A percentile compares a stretch with the other conserved stretches of the same genome.
Conservation (phyloP, 2,797 vertebrate species). For the Fundulus diaphanus region DNA sequence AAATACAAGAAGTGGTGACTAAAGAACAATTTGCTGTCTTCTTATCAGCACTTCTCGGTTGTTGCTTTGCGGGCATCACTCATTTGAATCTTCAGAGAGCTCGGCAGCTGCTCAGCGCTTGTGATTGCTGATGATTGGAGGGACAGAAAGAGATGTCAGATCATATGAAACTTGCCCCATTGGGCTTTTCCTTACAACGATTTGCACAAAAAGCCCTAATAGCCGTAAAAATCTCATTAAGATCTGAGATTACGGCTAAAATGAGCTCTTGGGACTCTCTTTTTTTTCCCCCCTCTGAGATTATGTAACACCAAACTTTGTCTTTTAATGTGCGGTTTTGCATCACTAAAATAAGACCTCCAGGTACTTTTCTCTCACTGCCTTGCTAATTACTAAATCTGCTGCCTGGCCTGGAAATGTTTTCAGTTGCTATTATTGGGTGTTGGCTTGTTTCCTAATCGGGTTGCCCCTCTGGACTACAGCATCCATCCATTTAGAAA, state of each 20-base stretch:
- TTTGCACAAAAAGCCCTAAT: background rate
- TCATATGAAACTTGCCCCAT: background rate
- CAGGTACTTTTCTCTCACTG: conserved; percentile 23
- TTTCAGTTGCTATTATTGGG: conserved; percentile 64
- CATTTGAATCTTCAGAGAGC: background rate
- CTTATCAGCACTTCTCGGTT: background rate
- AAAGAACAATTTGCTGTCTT: background rate
- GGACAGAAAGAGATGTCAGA: background rate
- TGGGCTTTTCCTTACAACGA: background rate
- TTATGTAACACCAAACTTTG: background rate
- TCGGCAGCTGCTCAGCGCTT: background rate
- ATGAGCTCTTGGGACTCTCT: background rate
- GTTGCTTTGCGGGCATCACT: background rate
- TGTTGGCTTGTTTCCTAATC: conserved; percentile 68
- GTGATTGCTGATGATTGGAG: background rate
- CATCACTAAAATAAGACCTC: background rate
- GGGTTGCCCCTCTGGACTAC: conserved; percentile 62
- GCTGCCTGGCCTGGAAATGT: conserved; percentile 59
- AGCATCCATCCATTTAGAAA: conserved; percentile 72
- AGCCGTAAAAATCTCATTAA: background rate
- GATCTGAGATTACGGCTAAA: background rate
- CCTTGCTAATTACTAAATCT: conserved; percentile 51
- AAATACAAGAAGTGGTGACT: background rate
- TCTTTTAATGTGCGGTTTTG: background rate
- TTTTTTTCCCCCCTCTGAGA: background rate